These are phyloP conservation scores for Gopherus evgoodei DNA, from an alignment of 2,113 vertebrate species.

Conservation along the genomic window DNA sequence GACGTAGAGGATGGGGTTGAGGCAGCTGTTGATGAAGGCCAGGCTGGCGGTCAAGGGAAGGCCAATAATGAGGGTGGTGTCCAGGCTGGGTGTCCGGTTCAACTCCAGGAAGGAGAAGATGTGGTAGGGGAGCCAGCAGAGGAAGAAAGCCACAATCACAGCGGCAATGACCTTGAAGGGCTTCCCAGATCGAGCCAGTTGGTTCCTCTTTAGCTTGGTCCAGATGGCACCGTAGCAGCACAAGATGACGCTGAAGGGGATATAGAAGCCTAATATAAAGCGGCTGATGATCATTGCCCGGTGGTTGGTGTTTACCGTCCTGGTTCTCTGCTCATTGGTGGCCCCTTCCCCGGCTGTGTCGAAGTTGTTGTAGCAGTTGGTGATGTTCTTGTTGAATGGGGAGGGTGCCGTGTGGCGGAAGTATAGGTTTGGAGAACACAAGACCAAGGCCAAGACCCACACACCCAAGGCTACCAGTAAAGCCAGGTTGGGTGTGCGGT, in stretches of 20 bases:
- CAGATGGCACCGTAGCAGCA: conserved; percentile 80
- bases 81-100: not conserved
- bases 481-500: conserved; percentile 76
- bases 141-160: conserved; percentile 78
- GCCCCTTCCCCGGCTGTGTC: conserved; percentile 57
- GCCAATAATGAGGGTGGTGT: conserved; percentile 14
- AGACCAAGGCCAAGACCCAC: conserved; percentile 79
- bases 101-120: conserved; percentile 76
- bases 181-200: conserved; percentile 73
- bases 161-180: conserved; percentile 82
- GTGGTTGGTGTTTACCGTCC: fast-evolving
- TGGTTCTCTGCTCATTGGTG: not conserved
- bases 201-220: conserved; percentile 72
- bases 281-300: conserved; percentile 58
- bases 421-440: conserved; percentile 79
- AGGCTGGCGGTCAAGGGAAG: conserved; percentile 80
- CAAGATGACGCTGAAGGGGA: conserved; percentile 80
- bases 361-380: conserved; percentile 83
- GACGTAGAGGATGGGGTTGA: conserved; percentile 84
- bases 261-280: conserved; percentile 76
- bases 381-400: conserved; percentile 31
- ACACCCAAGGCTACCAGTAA: conserved; percentile 74
- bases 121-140: conserved; percentile 84
- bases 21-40: conserved; percentile 86
- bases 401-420: conserved; percentile 76